A percentile compares a stretch with the other conserved stretches of the same genome.
Conservation (phyloP, 2,797 vertebrate species). For the Cichlasoma orientale region DNA sequence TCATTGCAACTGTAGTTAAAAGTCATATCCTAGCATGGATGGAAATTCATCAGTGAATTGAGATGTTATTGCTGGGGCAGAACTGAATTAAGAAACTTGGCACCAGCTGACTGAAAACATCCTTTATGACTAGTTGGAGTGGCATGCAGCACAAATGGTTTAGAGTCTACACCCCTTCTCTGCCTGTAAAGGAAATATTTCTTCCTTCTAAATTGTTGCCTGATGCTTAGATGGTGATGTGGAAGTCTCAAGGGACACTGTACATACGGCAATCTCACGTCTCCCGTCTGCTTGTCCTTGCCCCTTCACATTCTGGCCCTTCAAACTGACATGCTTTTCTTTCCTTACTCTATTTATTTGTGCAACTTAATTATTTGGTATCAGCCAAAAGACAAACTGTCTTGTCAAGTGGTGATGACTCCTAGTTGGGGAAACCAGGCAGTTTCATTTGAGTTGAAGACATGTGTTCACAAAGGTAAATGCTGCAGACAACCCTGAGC, state of each 20-base stretch:
- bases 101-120: conserved; percentile 51
- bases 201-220: conserved; percentile 72
- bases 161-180: conserved; percentile 46
- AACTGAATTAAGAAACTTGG: conserved; percentile 61
- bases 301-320: conserved; percentile 15
- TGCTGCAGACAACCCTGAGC: conserved; percentile 9
- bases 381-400: conserved; percentile 35
- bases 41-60: conserved; percentile 46
- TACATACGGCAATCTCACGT: conserved; percentile 45
- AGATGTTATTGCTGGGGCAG: conserved; percentile 49
- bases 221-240: conserved; percentile 67
- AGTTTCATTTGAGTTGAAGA: conserved; percentile 7
- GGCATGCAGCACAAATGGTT: conserved; percentile 63
- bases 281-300: conserved; percentile 35
- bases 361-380: conserved; percentile 44
- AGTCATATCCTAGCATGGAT: conserved; percentile 7
- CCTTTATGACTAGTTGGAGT: conserved; percentile 59
- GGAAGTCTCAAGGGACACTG: conserved; percentile 48
- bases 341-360: conserved; percentile 38
- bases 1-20: conserved; percentile 27
- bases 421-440: conserved; percentile 8
- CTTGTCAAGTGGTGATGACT: conserved; percentile 31
- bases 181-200: conserved; percentile 58
- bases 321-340: conserved; percentile 28
- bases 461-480: conserved; percentile 16